Evolutionary conservation across 2,797 vertebrate species (phyloP).

Genomic region (Ctenopoma kingsleyae): DNA sequence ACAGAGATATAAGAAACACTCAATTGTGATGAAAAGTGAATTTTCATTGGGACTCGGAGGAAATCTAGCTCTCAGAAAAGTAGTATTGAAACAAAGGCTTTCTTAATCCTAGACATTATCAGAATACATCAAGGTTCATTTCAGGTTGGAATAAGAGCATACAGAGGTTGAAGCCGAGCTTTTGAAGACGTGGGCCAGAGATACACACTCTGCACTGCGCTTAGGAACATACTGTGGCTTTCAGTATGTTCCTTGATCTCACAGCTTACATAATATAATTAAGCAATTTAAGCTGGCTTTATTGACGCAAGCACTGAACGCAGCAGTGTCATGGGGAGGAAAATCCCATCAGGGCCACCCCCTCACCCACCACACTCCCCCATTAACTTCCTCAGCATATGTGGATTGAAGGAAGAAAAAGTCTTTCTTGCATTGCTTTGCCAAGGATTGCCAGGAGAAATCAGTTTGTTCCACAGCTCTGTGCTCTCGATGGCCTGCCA

Average conservation of each 20-base stretch:
- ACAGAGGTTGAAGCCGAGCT: constrained; percentile 35
- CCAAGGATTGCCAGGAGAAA: constrained; percentile 63
- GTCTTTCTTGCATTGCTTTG: constrained; percentile 37
- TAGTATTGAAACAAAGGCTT: constrained; percentile 18
- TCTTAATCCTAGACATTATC: constrained; percentile 39
- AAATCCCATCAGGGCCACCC: constrained; percentile 52
- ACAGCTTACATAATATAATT: constrained; percentile 85
- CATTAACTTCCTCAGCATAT: constrained; percentile 55
- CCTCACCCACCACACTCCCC: constrained; percentile 33
- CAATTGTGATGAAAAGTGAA: constrained; percentile 1
- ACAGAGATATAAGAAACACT: constrained; percentile 19
- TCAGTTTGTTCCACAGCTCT: constrained; percentile 67
- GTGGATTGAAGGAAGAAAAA: constrained; percentile 43
- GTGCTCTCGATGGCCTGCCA: constrained; percentile 44
- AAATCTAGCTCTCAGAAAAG: constrained; percentile 19
- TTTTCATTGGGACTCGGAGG: not conserved
- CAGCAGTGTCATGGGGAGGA: constrained; percentile 49
- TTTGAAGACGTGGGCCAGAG: constrained; percentile 47
- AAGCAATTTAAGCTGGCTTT: constrained; percentile 83
- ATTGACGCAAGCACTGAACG: constrained; percentile 72
- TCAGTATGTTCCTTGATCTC: constrained; percentile 80
- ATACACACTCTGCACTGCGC: constrained; percentile 35
- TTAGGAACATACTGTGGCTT: constrained; percentile 59
- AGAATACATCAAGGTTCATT: constrained; percentile 34
- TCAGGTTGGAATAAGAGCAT: constrained; percentile 42